Conservation (phyloP, 2,113 vertebrate species). For the Chionis minor region DNA sequence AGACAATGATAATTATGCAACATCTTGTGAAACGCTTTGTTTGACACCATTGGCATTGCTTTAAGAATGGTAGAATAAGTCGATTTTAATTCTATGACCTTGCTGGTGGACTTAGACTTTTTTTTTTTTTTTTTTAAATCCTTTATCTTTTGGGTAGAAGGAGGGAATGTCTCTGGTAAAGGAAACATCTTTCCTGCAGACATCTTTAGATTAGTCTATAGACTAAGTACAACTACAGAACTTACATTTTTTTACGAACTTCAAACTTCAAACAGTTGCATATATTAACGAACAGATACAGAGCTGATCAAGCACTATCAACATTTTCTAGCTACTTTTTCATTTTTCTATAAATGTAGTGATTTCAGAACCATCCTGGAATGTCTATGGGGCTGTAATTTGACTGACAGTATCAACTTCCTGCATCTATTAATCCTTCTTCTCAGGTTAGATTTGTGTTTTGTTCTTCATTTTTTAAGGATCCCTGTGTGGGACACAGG, state of each 20-base stretch:
- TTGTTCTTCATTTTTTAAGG: not conserved
- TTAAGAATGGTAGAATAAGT: too few species aligned
- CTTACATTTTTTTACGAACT: not conserved
- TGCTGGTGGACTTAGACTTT: too few species aligned
- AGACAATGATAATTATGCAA: too few species aligned
- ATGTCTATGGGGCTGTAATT: not conserved
- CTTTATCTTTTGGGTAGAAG: too few species aligned
- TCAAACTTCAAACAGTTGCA: not conserved
- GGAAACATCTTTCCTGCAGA: not conserved
- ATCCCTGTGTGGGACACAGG: not conserved
- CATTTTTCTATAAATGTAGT: not conserved
- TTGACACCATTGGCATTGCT: too few species aligned
- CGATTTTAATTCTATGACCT: too few species aligned
- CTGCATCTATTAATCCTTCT: not conserved
- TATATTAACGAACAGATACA: not conserved
- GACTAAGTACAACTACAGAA: not conserved
- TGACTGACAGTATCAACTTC: not conserved
- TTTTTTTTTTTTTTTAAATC: too few species aligned
- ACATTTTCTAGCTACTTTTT: not conserved
- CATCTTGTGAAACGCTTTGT: too few species aligned
- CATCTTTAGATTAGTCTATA: not conserved
- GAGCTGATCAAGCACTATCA: not conserved
- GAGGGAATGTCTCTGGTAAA: too few species aligned
- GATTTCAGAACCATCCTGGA: not conserved
- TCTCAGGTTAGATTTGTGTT: not conserved